phyloP scores from a whole-genome alignment of 2,888 invertebrate species.

The Emmelina monodactyla region DNA sequence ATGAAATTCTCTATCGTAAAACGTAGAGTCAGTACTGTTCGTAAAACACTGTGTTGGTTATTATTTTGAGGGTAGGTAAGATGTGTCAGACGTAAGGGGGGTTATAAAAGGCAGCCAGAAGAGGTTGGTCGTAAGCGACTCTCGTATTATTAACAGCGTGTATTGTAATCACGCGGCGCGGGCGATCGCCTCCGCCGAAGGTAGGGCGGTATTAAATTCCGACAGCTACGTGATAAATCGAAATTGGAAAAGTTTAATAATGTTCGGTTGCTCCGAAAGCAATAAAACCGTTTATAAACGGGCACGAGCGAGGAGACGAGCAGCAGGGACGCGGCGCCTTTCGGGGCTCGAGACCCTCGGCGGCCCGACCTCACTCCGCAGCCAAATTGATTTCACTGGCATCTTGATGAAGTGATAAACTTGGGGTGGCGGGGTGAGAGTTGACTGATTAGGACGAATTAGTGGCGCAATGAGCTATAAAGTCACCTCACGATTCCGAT shows the following conservation, averaged over 20 bases:
- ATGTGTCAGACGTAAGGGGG: neutral
- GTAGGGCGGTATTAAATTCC: slow-evolving; percentile 68
- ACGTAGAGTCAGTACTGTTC: slow-evolving; percentile 9
- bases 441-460: neutral
- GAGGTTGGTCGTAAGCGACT: slow-evolving; percentile 13
- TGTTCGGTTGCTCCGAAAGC: slow-evolving; percentile 68
- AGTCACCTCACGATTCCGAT: too few species aligned
- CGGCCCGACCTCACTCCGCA: slow-evolving; percentile 47
- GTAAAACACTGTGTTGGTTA: too few species aligned
- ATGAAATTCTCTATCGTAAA: slow-evolving; percentile 38
- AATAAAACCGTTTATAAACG: slow-evolving; percentile 68
- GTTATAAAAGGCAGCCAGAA: slow-evolving; percentile 27
- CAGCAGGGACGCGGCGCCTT: slow-evolving; percentile 50
- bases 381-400: slow-evolving; percentile 55
- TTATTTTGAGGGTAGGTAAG: slow-evolving; percentile 4
- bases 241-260: slow-evolving; percentile 69
- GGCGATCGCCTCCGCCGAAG: slow-evolving; percentile 65
- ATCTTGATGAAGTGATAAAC: slow-evolving; percentile 57
- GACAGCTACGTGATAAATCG: slow-evolving; percentile 68
- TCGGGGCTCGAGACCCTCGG: slow-evolving; percentile 55
- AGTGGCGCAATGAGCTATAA: neutral
- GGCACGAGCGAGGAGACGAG: slow-evolving; percentile 64
- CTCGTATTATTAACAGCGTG: slow-evolving; percentile 64
- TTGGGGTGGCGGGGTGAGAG: slow-evolving; percentile 7
- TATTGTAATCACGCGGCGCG: slow-evolving; percentile 66